Conservation (phyloP, 2,888 invertebrate genomes). For the Dendrolimus houi region DNA sequence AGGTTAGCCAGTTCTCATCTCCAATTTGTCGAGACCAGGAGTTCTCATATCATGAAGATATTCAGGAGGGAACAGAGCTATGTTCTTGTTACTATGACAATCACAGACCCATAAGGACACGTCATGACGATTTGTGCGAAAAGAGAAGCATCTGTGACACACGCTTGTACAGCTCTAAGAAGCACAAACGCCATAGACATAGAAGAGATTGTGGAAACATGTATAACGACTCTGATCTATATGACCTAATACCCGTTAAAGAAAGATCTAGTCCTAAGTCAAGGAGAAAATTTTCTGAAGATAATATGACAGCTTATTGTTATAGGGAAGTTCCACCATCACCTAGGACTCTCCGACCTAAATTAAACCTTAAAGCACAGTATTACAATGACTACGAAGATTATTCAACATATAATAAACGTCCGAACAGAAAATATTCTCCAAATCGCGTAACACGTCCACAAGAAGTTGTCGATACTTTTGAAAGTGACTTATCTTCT, state of each 20-base stretch:
- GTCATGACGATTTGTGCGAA: slow-evolving; percentile 30
- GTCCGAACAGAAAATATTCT: slow-evolving; percentile 11
- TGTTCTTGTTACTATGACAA: slow-evolving; percentile 45
- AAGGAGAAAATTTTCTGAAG: slow-evolving; percentile 42
- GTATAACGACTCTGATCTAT: slow-evolving; percentile 48
- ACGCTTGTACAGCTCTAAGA: slow-evolving; percentile 42
- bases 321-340: slow-evolving; percentile 60
- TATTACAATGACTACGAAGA: slow-evolving; percentile 39
- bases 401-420: slow-evolving; percentile 14
- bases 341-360: slow-evolving; percentile 50
- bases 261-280: slow-evolving; percentile 59
- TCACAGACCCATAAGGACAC: slow-evolving; percentile 13
- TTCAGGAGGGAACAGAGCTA: slow-evolving; percentile 34
- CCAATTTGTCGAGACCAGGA: slow-evolving; percentile 60
- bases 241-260: slow-evolving; percentile 60
- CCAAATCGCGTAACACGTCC: slow-evolving; percentile 16
- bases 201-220: slow-evolving; percentile 23
- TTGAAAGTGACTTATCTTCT: slow-evolving; percentile 21
- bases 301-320: slow-evolving; percentile 28
- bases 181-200: slow-evolving; percentile 24
- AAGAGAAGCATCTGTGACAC: slow-evolving; percentile 53
- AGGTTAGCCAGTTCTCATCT: slow-evolving; percentile 53
- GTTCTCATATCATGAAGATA: slow-evolving; percentile 26
- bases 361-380: slow-evolving; percentile 51
- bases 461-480: slow-evolving; percentile 13